Conservation (phyloP, 2,888 invertebrate genomes). For the Herminia tarsipennalis region DNA sequence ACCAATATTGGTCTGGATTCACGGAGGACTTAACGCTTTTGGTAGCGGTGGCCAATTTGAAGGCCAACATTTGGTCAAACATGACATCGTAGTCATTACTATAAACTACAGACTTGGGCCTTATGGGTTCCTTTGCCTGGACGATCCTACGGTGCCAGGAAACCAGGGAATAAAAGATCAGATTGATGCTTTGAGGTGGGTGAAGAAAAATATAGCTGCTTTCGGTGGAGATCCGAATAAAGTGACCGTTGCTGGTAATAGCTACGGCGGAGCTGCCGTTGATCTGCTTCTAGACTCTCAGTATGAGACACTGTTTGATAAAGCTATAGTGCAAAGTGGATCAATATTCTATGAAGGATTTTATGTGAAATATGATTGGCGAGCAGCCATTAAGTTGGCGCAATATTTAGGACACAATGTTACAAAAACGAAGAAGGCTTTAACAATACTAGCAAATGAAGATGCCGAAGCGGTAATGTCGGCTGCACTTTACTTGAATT, state of each 20-base stretch:
- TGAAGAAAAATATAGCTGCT: conserved; percentile 57
- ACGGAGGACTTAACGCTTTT: conserved; percentile 63
- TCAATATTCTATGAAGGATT: conserved; percentile 49
- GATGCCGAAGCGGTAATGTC: conserved; percentile 49
- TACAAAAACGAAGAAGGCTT: conserved; percentile 41
- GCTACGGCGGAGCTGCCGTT: conserved; percentile 63
- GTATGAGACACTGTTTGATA: no score
- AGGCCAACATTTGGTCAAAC: conserved; percentile 54
- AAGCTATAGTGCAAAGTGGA: no score
- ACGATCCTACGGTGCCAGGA: conserved; percentile 55
- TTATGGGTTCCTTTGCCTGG: conserved; percentile 68
- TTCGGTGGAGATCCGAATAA: conserved; percentile 63
- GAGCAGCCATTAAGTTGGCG: conserved; percentile 54
- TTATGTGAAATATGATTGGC: conserved; percentile 46
- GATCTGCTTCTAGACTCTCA: conserved; percentile 60
- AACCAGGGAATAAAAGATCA: conserved; percentile 70
- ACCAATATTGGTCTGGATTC: conserved; percentile 70
- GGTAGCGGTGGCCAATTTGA: conserved; percentile 61
- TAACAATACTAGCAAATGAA: conserved; percentile 44
- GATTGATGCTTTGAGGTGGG: conserved; percentile 60
- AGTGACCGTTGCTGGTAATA: conserved; percentile 66
- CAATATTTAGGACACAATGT: no score
- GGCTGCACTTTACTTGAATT: conserved; percentile 40
- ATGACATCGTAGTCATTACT: conserved; percentile 55
- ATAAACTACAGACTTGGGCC: conserved; percentile 66